These are phyloP conservation scores for Pterocles burchelli DNA, from an alignment of 2,113 vertebrate genomes.

Conservation along the genomic window DNA sequence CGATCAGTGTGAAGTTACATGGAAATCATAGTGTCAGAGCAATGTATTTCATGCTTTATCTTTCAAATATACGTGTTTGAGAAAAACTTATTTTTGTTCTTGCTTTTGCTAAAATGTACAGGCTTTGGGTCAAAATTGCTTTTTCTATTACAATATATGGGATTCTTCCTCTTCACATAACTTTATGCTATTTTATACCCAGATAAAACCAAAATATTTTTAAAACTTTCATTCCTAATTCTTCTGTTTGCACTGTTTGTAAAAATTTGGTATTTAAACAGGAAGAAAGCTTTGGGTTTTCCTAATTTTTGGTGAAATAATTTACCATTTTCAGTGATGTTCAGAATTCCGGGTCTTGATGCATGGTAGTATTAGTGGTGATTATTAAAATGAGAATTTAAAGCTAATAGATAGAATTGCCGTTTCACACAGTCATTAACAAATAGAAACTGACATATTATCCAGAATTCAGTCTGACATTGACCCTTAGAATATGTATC, in stretches of 20 bases:
- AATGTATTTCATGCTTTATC: background rate
- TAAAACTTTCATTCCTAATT: background rate
- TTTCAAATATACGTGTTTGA: background rate
- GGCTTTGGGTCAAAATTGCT: background rate
- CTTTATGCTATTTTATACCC: background rate
- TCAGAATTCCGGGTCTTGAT: background rate
- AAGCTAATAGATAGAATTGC: background rate
- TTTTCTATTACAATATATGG: background rate
- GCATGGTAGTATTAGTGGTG: background rate
- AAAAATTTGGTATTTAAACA: background rate
- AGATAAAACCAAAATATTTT: background rate
- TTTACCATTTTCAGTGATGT: background rate
- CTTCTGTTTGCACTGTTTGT: background rate
- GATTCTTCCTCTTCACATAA: background rate
- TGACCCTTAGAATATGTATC: background rate
- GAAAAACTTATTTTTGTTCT: background rate
- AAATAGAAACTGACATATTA: background rate
- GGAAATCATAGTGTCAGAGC: background rate
- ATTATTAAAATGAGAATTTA: background rate
- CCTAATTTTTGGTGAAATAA: background rate
- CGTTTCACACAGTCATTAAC: background rate
- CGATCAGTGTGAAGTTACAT: background rate
- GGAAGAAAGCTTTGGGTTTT: background rate
- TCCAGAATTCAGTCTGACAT: background rate
- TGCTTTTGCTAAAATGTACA: background rate